Conservation (phyloP, 2,113 vertebrate species). For the Hyperoodon ampullatus region DNA sequence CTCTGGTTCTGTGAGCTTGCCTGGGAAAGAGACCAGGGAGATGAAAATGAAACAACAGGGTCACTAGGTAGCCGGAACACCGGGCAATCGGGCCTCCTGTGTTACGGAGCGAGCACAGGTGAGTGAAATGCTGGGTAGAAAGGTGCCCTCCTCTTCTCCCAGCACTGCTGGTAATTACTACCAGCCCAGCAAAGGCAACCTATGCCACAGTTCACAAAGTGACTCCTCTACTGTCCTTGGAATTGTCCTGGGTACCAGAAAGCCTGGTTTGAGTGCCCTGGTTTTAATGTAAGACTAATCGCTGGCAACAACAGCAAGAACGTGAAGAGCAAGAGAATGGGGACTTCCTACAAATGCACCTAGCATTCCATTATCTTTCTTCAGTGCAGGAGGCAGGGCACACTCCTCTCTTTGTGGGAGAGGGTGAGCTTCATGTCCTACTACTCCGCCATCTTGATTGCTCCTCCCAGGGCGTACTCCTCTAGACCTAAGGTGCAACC, state of each 20-base stretch:
- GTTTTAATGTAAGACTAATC: neutral
- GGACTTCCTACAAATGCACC: neutral
- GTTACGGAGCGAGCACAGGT: neutral
- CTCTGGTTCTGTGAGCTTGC: neutral
- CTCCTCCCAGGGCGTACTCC: neutral
- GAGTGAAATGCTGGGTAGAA: conserved; percentile 5
- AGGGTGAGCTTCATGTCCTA: neutral
- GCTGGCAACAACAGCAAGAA: neutral
- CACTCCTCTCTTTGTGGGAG: neutral
- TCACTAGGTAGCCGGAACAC: neutral
- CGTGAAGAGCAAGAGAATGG: neutral
- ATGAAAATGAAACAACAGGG: neutral
- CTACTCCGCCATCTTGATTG: neutral
- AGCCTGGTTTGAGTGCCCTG: neutral
- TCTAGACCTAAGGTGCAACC: neutral
- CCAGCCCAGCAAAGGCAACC: neutral
- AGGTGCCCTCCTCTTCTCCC: neutral
- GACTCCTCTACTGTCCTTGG: neutral
- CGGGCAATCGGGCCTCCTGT: neutral
- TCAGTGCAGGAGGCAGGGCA: neutral
- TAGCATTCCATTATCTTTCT: neutral
- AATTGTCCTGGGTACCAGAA: neutral
- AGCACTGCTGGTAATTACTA: conserved; percentile 7
- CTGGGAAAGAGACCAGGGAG: neutral
- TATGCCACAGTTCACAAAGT: neutral